Base-by-base conservation (phyloP, 2,113 vertebrate species). In the Origma solitaria region DNA sequence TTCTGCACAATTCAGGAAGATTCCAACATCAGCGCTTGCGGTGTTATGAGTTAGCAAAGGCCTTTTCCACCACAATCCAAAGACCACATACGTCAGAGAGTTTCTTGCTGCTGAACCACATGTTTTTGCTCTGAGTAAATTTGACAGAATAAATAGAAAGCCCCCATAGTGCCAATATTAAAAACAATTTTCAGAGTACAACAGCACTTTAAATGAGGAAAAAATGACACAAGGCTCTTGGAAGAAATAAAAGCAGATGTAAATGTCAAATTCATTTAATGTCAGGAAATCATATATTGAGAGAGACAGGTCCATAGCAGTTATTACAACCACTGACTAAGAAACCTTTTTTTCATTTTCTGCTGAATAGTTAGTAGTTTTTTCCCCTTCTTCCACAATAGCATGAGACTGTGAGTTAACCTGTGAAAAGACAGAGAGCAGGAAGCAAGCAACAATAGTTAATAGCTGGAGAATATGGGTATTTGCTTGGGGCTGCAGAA, bases 181-280 rank as follows among this genome's bases (percentile, higher is more conserved):
- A 76, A 56, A 89, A 53, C 38, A 64, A 44, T 78, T 82, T 90
- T 85, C 79, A 53, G 66, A 86, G 22, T 38, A 49, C 8, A 88
- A 58, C 42, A 90, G 60, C 40, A 82, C 4, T 93, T 80, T 58
- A 78, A 62, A 68, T 40, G 47, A 33, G 33, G 35, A 13, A 45
- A 73, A 83, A 71, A 94, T 80, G 23, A 86, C 33, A 50, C 23
- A 73, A 30, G 50, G 17, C 17, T 84, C 57, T 83, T 64, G 40
- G 42, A 92, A 87, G 70, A 92, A 88, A 86, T 86, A 85, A 92
- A 94, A 91, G 90, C 82, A 96, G 60, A 64, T 82, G 40, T 75
- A 92, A 94, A 81, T 75, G 72, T 68, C 76, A 90, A 75, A 84
- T 88, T 88, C n/a, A 75, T 92, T 90, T 86, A 66, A 83, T 69